Evolutionary conservation across 2,113 vertebrate genomes (phyloP), one percentile per base, ranked within the genome.

Genomic region (Aptenodytes forsteri): DNA sequence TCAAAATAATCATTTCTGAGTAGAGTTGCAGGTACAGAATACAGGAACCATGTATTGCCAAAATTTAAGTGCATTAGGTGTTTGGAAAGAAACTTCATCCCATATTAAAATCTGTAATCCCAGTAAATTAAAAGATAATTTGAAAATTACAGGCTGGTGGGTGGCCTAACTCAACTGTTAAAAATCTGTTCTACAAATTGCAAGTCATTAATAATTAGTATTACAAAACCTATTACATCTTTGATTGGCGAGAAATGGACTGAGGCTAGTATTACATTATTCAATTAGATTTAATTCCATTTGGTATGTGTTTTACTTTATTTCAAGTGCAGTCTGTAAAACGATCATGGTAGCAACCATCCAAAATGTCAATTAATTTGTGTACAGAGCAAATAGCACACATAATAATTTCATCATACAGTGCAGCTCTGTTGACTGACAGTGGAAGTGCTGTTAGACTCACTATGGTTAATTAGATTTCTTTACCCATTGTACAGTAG

Each of bases 331-430:
- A 91, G 84, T 83, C 83, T 91, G 54, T 95, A 93, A 97, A 97
- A 93, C 46, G 92, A 89, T 97, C 91, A 73, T 87, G 81, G 84
- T 70, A 93, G 42, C 58, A 92, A 80, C 89, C 76, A 93, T 88
- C 93, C 96, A 90, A 97, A 96, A 97, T 96, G 88, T 96, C 96
- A 97, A 59, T 85, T 96, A 96, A 96, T 96, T 88, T 98, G 94
- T 98, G 91, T 96, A 85, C 69, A 96, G 83, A 91, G 88, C 77
- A 91, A 94, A 98, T 90, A 96, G 93, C 95, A 94, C 83, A 77
- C 79, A 73, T 55, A 83, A 89, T 94, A 78, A 96, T 95, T 95
- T 91, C 95, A 95, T 97, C 89, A 90, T 69, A 76, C 69, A 79
- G 77, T 93, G 80, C 81, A 93, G 77, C 82, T 96, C 83, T 93